Percentiles rank a stretch among this genome's conserved stretches.
These are phyloP conservation scores for Bombus difficillimus DNA, from an alignment of 1,140 invertebrate genomes.

Conservation along the genomic window DNA sequence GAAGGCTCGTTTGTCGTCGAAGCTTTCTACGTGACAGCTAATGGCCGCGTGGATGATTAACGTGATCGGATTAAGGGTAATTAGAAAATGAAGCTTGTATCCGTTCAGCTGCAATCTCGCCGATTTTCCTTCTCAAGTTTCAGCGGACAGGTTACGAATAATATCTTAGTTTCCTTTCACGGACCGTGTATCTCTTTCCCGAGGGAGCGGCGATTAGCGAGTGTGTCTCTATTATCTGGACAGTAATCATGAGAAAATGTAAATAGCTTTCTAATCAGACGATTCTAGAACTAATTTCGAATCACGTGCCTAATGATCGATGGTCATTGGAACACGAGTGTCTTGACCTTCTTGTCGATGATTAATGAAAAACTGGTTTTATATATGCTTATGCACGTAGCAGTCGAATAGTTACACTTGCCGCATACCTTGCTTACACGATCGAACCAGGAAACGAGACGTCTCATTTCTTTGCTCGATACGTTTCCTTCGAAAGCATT, in stretches of 20 bases:
- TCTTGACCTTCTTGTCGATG: background rate
- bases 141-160: background rate
- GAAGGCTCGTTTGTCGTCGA: background rate
- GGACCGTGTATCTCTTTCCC: too few species aligned
- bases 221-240: too few species aligned
- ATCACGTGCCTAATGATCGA: background rate
- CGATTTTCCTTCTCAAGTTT: background rate
- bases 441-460: background rate
- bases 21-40: background rate
- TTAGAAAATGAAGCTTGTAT: background rate
- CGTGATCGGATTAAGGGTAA: background rate
- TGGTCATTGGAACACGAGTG: background rate
- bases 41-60: background rate
- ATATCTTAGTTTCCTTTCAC: background rate
- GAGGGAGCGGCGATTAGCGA: too few species aligned
- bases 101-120: background rate
- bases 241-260: background rate
- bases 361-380: constrained; percentile 22
- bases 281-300: background rate
- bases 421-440: background rate
- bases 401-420: background rate
- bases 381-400: background rate
- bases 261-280: background rate
- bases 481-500: background rate
- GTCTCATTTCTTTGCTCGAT: background rate